phyloP scores from a whole-genome alignment of 2,797 vertebrate genomes.

The Rhabdomys pumilio region DNA sequence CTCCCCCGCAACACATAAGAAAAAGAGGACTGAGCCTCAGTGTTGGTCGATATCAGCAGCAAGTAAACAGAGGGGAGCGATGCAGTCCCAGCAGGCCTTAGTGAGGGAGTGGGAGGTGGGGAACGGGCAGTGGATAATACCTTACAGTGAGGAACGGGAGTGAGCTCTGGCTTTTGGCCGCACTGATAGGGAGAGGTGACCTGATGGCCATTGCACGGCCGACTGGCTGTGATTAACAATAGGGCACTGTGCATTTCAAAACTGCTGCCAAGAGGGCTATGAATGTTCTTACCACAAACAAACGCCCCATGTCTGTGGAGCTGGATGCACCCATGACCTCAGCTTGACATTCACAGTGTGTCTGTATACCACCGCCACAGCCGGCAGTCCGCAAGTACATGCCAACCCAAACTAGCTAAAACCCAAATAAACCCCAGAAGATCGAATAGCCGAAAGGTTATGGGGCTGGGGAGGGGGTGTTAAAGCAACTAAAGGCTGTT shows the following conservation, averaged over 20 bases:
- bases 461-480: no score
- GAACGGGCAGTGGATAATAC: not conserved
- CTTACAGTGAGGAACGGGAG: not conserved
- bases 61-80: not conserved
- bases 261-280: not conserved
- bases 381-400: not conserved
- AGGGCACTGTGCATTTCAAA: not conserved
- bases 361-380: not conserved
- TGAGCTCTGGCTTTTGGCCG: not conserved
- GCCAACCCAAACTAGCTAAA: not conserved
- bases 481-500: not conserved
- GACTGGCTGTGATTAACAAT: not conserved
- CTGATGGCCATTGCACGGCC: not conserved
- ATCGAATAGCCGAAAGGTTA: not conserved
- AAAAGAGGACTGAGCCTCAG: not conserved
- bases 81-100: fast-evolving
- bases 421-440: not conserved
- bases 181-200: no score
- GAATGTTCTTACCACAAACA: not conserved
- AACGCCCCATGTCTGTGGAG: fast-evolving
- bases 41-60: not conserved
- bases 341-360: not conserved
- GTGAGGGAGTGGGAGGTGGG: not conserved
- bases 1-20: not conserved
- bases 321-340: not conserved